Base-by-base conservation (phyloP, 2,888 invertebrate species). In the Petrolisthes cinctipes region DNA sequence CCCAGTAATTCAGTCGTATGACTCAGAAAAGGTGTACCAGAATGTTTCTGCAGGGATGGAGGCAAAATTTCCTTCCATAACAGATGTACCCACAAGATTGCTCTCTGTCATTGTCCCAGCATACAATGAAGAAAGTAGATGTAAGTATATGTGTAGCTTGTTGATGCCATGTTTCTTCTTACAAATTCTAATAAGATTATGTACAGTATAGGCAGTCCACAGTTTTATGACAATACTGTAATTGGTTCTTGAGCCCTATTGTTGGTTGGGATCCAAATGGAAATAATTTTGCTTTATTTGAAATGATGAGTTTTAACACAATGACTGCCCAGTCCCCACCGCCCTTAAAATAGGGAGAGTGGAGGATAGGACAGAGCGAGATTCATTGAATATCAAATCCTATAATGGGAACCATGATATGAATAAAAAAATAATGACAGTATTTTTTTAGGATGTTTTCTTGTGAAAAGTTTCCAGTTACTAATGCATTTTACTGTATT, bases 31-130 rank as follows among this genome's bases (percentile, higher is more conserved):
- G 5, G 73, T 75, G 20, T 90, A 71, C 61, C 76, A 57, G 17
- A 85, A 86, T 61, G 56, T 68, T 1, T 57, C 66, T 61, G 73
- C 66, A n/a, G 82, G 83, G n/a, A 83, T 83, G 71, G 80, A 82
- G n/a, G 20, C 6, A 5, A 83, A 89, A 56, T 90, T 90, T 68
- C 90, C 86, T 0, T 89, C 85, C 54, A 87, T 90, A 57, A 89
- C 53, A 23, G 88, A 90, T 61, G 17, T 57, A 17, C 86, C 90
- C 54, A 85, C 89, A 20, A 79, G 97, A 66, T 95, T 96, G 92
- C 94, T 99, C 85, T 97, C 97, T 93, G 96, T 99, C 5, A 95
- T 99, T 91, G 95, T 99, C 90, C 99, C 99, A 83, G 99, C 99
- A 7, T 99, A 97, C 93, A 97, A 99, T 94, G 99, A 99, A 94